Percentiles rank a stretch among this genome's conserved stretches.
phyloP scores from a whole-genome alignment of 2,797 vertebrate species.

The Enteromius paludinosus region DNA sequence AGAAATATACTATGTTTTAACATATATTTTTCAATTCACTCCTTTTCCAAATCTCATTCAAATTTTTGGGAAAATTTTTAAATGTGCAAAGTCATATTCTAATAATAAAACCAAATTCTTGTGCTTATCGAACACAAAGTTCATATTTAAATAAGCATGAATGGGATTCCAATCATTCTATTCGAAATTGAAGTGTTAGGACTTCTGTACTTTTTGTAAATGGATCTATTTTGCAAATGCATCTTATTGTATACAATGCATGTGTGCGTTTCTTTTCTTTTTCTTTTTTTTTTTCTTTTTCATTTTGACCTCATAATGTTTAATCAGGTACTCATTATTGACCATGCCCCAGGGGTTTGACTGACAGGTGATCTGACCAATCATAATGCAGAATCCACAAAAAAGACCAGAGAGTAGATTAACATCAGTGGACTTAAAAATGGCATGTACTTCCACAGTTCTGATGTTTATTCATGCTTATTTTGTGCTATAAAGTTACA shows the following conservation, averaged over 20 bases:
- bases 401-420: no score
- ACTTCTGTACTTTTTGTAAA: background rate
- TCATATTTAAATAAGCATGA: background rate
- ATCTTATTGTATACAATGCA: background rate
- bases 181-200: background rate
- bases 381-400: no score
- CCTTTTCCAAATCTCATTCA: background rate
- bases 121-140: background rate
- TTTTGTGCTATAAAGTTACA: no score
- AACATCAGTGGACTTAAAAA: no score
- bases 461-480: no score
- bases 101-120: background rate
- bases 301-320: background rate
- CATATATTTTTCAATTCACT: background rate
- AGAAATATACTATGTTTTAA: background rate
- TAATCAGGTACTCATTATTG: background rate
- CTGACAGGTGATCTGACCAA: no score
- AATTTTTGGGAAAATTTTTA: background rate
- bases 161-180: background rate
- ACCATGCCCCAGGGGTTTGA: no score
- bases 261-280: no score
- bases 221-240: background rate
- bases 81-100: background rate
- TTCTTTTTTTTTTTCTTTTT: background rate
- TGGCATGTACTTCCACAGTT: no score